Conservation (phyloP, 2,888 invertebrate species). For the Endomychus coccineus region DNA sequence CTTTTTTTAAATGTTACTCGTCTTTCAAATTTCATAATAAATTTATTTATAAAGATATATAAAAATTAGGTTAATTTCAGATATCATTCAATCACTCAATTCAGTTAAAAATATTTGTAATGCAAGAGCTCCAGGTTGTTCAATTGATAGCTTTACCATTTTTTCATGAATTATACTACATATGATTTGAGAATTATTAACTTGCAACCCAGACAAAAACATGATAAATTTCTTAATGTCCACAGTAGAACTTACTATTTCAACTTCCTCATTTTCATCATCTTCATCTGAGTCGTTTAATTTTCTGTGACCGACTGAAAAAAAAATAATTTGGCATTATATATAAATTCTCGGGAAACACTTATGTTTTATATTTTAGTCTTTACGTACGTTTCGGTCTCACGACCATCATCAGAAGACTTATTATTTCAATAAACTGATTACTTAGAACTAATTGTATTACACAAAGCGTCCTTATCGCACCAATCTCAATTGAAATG, state of each 20-base stretch:
- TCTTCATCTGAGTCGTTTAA: constrained; percentile 18
- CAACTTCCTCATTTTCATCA: constrained; percentile 30
- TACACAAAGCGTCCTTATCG: too few relatives aligned
- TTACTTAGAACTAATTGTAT: too few relatives aligned
- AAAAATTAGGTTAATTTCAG: neutral
- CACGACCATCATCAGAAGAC: too few relatives aligned
- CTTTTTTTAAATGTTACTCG: too few relatives aligned
- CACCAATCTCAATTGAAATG: too few relatives aligned
- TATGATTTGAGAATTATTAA: constrained; percentile 62
- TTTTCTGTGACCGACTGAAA: constrained; percentile 28
- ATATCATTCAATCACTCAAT: constrained; percentile 38
- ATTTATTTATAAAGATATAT: too few relatives aligned
- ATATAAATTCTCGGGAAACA: too few relatives aligned
- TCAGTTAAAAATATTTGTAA: constrained; percentile 78
- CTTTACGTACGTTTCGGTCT: too few relatives aligned
- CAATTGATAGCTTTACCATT: constrained; percentile 66
- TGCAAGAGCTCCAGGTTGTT: constrained; percentile 65
- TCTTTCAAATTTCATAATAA: too few relatives aligned
- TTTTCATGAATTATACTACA: constrained; percentile 71
- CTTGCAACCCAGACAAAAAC: constrained; percentile 71
- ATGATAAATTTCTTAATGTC: constrained; percentile 74
- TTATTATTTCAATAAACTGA: too few relatives aligned
- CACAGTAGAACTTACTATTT: constrained; percentile 53
- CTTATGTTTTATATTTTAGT: too few relatives aligned
- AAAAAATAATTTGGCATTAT: constrained; percentile 5